A percentile compares a stretch with the other conserved stretches of the same genome.
Evolutionary conservation across 2,888 invertebrate genomes (phyloP).

Genomic region (Volucella zonaria): DNA sequence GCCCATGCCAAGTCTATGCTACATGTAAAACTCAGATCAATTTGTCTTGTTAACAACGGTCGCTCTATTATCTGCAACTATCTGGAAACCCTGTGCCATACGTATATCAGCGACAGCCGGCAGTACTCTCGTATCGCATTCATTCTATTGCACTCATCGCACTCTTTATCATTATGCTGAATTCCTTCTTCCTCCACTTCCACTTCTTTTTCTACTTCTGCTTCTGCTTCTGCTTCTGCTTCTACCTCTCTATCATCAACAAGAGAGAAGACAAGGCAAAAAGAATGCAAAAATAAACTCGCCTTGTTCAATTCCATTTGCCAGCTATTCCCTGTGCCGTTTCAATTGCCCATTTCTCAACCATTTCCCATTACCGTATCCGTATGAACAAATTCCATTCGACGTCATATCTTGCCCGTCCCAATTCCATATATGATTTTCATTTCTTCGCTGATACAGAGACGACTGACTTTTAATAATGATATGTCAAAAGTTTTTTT

Average conservation of each 20-base stretch:
- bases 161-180: constrained; percentile 23
- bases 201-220: too few relatives aligned
- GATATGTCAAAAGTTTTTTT: constrained; percentile 73
- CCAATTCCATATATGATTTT: constrained; percentile 64
- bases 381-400: constrained; percentile 25
- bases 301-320: constrained; percentile 28
- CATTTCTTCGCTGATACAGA: constrained; percentile 67
- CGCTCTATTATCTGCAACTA: neutral
- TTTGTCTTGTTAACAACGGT: neutral
- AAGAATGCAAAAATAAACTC: constrained; percentile 50
- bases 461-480: constrained; percentile 70
- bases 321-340: constrained; percentile 18
- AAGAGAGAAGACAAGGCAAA: constrained; percentile 11
- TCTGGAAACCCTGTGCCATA: constrained; percentile 11
- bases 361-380: neutral
- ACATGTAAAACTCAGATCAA: too few relatives aligned
- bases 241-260: constrained; percentile 3
- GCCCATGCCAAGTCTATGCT: too few relatives aligned
- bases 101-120: neutral
- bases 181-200: neutral
- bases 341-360: constrained; percentile 15
- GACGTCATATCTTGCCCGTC: constrained; percentile 41
- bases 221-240: too few relatives aligned
- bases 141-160: neutral
- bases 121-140: constrained; percentile 5